phyloP scores from a whole-genome alignment of 2,113 vertebrate genomes.

The Bagarius yarrelli region DNA sequence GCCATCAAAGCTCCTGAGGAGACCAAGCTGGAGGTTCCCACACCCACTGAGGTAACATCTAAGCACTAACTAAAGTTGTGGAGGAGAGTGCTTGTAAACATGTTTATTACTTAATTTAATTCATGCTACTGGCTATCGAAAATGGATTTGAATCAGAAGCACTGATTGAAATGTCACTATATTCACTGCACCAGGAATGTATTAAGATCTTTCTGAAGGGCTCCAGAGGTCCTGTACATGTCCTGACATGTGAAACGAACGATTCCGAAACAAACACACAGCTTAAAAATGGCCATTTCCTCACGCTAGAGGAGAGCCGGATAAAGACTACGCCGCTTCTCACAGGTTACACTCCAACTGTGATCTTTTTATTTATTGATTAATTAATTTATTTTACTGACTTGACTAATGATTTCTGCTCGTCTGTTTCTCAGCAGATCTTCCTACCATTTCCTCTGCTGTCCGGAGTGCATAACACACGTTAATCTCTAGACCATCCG shows the following conservation, averaged over 20 bases:
- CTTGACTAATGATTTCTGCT: background rate
- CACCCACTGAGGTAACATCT: constrained; percentile 77
- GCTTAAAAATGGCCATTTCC: constrained; percentile 49
- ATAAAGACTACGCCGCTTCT: constrained; percentile 50
- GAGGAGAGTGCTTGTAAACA: too few relatives aligned
- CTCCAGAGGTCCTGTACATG: constrained; percentile 79
- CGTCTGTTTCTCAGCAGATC: constrained; percentile 36
- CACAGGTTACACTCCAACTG: constrained; percentile 49
- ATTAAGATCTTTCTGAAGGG: constrained; percentile 84
- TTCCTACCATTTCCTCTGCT: constrained; percentile 19
- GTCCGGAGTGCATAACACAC: constrained; percentile 47
- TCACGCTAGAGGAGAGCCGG: constrained; percentile 64
- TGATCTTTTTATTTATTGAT: background rate
- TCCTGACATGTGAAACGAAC: constrained; percentile 76
- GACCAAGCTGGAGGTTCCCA: constrained; percentile 84
- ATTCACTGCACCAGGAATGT: constrained; percentile 71
- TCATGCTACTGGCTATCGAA: background rate
- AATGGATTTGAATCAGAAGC: background rate
- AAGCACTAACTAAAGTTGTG: too few relatives aligned
- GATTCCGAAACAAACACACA: background rate
- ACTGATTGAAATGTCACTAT: background rate
- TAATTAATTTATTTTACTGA: background rate
- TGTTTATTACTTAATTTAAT: too few relatives aligned
- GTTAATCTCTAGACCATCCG: constrained; percentile 5
- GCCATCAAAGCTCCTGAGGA: constrained; percentile 88